A percentile compares a stretch with the other conserved stretches of the same genome.
These are phyloP conservation scores for Ariopsis seemanni DNA, from an alignment of 2,113 vertebrate species.

Conservation along the genomic window DNA sequence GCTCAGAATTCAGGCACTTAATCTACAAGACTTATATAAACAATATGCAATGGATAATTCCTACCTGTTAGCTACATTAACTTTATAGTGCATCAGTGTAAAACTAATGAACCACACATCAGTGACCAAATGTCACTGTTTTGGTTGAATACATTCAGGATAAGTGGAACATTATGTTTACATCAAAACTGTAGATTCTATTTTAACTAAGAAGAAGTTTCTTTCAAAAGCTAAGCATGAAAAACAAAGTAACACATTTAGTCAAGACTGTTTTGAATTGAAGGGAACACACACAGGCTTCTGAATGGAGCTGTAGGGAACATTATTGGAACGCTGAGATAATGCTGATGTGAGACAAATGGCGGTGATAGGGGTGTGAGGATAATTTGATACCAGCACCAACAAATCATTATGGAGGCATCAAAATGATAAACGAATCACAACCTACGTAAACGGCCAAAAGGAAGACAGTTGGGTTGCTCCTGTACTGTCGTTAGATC, in stretches of 20 bases:
- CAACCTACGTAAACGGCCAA: neutral
- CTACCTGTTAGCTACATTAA: neutral
- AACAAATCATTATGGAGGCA: neutral
- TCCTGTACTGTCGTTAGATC: slow-evolving; percentile 17
- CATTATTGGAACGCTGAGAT: neutral
- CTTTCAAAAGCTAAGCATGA: neutral
- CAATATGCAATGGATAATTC: neutral
- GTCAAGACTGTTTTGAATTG: neutral
- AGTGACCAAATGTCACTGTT: neutral
- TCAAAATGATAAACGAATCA: neutral
- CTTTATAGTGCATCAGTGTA: neutral
- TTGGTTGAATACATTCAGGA: neutral
- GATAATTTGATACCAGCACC: neutral
- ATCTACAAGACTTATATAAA: neutral
- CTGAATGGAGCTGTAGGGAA: neutral
- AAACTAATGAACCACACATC: neutral
- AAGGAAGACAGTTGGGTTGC: neutral
- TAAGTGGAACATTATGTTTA: neutral
- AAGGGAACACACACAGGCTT: neutral
- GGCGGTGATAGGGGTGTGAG: neutral
- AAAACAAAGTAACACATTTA: neutral
- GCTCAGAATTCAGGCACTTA: neutral
- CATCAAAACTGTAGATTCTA: neutral
- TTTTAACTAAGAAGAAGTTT: neutral
- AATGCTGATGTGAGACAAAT: neutral